A percentile compares a stretch with the other conserved stretches of the same genome.
phyloP scores from a whole-genome alignment of 2,113 vertebrate species.

The Toxostoma redivivum region DNA sequence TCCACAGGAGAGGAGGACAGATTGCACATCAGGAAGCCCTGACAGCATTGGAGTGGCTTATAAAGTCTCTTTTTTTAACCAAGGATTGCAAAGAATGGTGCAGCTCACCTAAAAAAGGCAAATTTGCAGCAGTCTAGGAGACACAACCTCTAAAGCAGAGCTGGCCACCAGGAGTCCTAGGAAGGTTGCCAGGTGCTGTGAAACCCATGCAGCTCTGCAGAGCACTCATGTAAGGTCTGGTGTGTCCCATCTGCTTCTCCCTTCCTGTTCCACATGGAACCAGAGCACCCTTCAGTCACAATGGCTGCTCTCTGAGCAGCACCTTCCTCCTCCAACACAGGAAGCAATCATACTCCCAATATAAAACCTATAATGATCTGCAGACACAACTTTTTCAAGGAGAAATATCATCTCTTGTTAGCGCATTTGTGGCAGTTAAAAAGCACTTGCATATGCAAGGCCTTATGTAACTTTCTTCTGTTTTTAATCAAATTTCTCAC shows the following conservation, averaged over 20 bases:
- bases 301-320: neutral
- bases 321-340: neutral
- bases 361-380: neutral
- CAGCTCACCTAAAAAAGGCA: neutral
- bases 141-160: neutral
- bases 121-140: neutral
- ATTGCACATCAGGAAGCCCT: neutral
- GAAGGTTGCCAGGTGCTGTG: neutral
- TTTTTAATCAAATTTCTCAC: neutral
- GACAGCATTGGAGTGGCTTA: neutral
- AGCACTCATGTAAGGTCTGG: neutral
- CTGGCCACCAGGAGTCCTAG: neutral
- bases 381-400: neutral
- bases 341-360: neutral
- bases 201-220: neutral
- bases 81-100: neutral
- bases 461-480: neutral
- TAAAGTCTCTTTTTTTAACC: neutral
- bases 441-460: neutral
- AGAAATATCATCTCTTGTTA: neutral
- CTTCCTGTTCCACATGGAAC: rapidly evolving
- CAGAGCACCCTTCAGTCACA: neutral
- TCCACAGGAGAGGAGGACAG: rapidly evolving
- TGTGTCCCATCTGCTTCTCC: neutral
- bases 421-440: neutral